These are phyloP conservation scores for Cyprinella venusta DNA, from an alignment of 2,797 vertebrate species.

Conservation along the genomic window DNA sequence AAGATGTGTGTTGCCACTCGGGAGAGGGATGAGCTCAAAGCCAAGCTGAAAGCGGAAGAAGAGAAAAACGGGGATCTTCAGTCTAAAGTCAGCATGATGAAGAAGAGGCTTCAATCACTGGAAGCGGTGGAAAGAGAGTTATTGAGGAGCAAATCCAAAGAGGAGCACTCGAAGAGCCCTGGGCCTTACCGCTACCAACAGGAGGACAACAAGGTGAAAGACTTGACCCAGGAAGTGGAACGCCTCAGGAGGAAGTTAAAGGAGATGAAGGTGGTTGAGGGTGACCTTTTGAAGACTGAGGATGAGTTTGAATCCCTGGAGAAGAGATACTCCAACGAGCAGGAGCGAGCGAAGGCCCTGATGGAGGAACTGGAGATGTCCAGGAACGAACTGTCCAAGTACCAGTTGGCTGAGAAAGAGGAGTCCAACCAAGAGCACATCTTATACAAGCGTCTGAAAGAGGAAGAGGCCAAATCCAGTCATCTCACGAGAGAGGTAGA, in stretches of 20 bases:
- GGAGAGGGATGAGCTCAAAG: conserved; percentile 91
- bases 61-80: conserved; percentile 90
- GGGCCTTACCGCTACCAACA: conserved; percentile 82
- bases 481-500: conserved; percentile 90
- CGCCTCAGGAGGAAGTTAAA: conserved; percentile 88
- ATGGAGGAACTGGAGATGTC: conserved; percentile 89
- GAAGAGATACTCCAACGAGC: conserved; percentile 84
- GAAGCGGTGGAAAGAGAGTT: conserved; percentile 90
- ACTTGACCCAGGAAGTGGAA: conserved; percentile 94
- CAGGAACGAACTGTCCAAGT: conserved; percentile 88
- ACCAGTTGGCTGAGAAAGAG: conserved; percentile 91
- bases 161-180: conserved; percentile 83
- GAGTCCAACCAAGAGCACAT: conserved; percentile 89
- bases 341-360: conserved; percentile 84
- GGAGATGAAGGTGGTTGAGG: conserved; percentile 91
- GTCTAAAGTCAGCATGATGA: conserved; percentile 89
- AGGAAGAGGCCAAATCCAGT: conserved; percentile 92
- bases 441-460: conserved; percentile 90
- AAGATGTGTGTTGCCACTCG: conserved; percentile 87
- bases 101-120: conserved; percentile 90
- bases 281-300: conserved; percentile 89
- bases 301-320: conserved; percentile 91
- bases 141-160: conserved; percentile 87
- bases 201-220: conserved; percentile 96
- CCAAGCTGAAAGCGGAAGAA: conserved; percentile 86